phyloP scores from a whole-genome alignment of 2,113 vertebrate species.

The Catharus minimus region DNA sequence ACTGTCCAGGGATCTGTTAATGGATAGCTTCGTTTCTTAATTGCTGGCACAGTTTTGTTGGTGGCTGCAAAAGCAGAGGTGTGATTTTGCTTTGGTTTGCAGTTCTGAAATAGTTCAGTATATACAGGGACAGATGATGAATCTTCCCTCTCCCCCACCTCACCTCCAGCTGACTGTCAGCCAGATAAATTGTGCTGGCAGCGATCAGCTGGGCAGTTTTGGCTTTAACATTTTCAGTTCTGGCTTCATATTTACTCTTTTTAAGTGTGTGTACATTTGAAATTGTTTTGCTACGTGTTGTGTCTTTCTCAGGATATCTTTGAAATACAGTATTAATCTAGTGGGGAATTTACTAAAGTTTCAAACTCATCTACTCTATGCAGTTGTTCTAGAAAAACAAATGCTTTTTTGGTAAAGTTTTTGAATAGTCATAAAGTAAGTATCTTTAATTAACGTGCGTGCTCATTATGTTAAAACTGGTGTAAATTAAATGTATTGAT shows the following conservation, averaged over 20 bases:
- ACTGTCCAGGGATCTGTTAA: not conserved
- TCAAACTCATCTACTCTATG: accelerated
- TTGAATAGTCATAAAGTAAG: not conserved
- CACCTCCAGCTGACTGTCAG: not conserved
- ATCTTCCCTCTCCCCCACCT: accelerated
- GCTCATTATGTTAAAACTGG: not conserved
- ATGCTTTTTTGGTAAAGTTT: not conserved
- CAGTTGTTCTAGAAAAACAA: not conserved
- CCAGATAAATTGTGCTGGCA: not conserved
- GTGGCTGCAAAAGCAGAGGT: not conserved
- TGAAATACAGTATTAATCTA: not conserved
- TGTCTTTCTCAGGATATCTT: not conserved
- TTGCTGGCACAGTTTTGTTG: not conserved
- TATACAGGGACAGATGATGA: not conserved
- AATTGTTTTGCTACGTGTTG: not conserved
- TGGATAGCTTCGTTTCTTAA: not conserved
- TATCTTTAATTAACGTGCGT: not conserved
- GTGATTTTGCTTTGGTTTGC: not conserved
- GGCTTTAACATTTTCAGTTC: not conserved
- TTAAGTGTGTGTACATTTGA: not conserved
- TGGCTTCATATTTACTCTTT: not conserved
- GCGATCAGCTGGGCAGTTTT: not conserved
- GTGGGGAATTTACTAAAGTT: not conserved
- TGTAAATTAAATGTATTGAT: not conserved
- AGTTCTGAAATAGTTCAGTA: not conserved